Conservation (phyloP, 2,113 vertebrate genomes). For the Serranochromis macrocephalus region DNA sequence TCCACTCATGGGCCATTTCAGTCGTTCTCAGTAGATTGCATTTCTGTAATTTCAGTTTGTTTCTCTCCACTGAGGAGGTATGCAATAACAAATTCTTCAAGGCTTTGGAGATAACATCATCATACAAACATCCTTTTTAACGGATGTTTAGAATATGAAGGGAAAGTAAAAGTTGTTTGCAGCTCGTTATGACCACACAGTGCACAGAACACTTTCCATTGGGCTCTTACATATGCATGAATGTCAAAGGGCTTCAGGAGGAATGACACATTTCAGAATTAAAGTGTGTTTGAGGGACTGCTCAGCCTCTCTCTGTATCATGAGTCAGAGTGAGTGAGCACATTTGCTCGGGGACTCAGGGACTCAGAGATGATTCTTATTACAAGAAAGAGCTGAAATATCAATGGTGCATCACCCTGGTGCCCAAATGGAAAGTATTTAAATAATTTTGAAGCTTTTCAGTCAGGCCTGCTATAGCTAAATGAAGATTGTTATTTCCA, state of each 20-base stretch:
- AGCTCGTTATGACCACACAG: not conserved
- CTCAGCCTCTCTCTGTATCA: not conserved
- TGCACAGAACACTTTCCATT: not conserved
- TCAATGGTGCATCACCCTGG: not conserved
- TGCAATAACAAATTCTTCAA: constrained; percentile 6
- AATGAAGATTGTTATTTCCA: not conserved
- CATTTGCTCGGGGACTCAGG: not conserved
- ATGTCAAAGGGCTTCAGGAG: not conserved
- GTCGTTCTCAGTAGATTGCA: constrained; percentile 13
- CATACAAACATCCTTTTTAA: not conserved
- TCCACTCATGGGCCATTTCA: constrained; percentile 27
- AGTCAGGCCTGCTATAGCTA: not conserved
- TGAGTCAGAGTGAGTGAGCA: not conserved
- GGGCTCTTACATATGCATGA: not conserved
- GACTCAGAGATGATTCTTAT: not conserved
- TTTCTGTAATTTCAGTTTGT: constrained; percentile 30
- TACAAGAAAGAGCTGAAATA: not conserved
- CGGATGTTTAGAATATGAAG: not conserved
- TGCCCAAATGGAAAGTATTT: not conserved
- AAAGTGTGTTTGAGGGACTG: not conserved
- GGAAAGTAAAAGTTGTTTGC: not conserved
- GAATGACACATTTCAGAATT: not conserved
- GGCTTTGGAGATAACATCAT: not conserved
- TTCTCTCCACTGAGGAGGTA: constrained; percentile 11
- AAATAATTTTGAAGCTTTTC: not conserved